Evolutionary conservation across 1,140 invertebrate species (phyloP), one percentile per base, ranked within the genome.

Genomic region (Bombus difficillimus): DNA sequence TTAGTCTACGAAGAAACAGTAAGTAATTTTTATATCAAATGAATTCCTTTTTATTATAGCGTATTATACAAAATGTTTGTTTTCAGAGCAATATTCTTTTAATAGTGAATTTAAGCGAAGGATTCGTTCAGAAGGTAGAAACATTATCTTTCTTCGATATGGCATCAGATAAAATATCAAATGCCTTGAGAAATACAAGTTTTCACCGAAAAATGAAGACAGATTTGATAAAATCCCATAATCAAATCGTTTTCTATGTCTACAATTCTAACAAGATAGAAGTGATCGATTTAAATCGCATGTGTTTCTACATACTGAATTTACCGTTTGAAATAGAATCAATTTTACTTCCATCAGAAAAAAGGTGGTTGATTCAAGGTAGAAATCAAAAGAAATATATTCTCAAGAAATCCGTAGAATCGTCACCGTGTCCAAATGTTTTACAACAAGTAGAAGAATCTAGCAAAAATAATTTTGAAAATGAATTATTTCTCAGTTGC

Each of bases 1-100:
- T 84, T 95, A 72, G 68, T 95, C 10, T 94, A 95, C 77, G 95
- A 95, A 85, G 93, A 92, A 92, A 92, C 88, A 28, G 95, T 95
- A 92, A 93, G 91, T 93, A 82, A 77, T 74, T 47, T 39, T 10
- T 74, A 15, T n/a, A 39, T 28, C 37, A 75, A n/a, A 59, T 18
- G 22, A 66, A 41, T 68, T 32, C 28, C 13, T 39, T 12, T 6
- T 13, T 47, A 64, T 53, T 64, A 2, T 2, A 37, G 5, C 0
- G 9, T 47, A 47, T 66, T 69, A 12, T 57, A 69, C 47, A 37
- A 76, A 5, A 72, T 73, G 73, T 86, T 73, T 39, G 62, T 90
- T 92, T 92, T 41, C 85, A 95, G 94, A 93, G 89, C 10, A 94
- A 95, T 86, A 83, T 86, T 47, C 59, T 95, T 10, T 72, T 95